Conservation (phyloP, 2,113 vertebrate species). For the Sus scrofa region T2T-Sscrofa CM000830.6:111524501-111525000, state of each 20-base stretch:
- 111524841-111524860: neutral
- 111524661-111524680: slow-evolving; percentile 27
- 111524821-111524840: neutral
- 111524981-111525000: neutral
- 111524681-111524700: neutral
- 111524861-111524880: neutral
- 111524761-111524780: slow-evolving; percentile 65
- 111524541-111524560: neutral
- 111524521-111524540: slow-evolving; percentile 69
- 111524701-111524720: neutral
- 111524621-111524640: slow-evolving; percentile 43
- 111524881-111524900: neutral
- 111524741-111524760: slow-evolving; percentile 19
- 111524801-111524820: neutral
- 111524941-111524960: neutral
- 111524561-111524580: slow-evolving; percentile 55
- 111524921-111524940: neutral
- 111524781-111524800: neutral
- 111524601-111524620: slow-evolving; percentile 27
- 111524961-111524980: slow-evolving; percentile 1
- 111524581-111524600: slow-evolving; percentile 70
- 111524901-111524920: neutral
- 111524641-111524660: slow-evolving; percentile 49
- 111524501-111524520: slow-evolving; percentile 66
- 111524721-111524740: slow-evolving; percentile 7